Evolutionary conservation across 2,797 vertebrate genomes (phyloP), one percentile per base, ranked within the genome.

Genomic region (Jordanella pulchra): DNA sequence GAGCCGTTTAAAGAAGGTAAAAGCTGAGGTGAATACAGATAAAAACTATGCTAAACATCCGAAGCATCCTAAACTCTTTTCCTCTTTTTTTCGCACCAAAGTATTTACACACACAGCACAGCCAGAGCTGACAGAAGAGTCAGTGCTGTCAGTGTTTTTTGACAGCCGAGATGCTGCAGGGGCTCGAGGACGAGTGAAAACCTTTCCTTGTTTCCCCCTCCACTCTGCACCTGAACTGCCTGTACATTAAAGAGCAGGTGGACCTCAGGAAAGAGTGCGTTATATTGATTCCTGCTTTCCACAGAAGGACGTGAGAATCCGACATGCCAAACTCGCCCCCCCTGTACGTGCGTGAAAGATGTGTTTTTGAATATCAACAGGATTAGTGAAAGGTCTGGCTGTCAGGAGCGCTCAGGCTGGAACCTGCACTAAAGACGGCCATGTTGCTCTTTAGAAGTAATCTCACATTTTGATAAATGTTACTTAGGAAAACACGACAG

Each of bases 401-500:
- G 91, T 86, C 86, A 25, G 23, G 44, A 76, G 81, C 65, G 80
- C 66, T 86, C 84, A 79, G 81, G 81, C 73, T 76, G 87, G 74
- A 85, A 90, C 80, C 80, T 56, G 70, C 71, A 67, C 79, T 56
- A 78, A 82, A 71, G 84, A 58, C 28, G 77, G 80, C 79, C 1
- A 72, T 50, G 85, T 77, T 91, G 83, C 83, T 88, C 87, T 91
- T 90, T 84, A 86, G 88, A 87, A 75, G 81, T 50, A 80, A 91
- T 89, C 78, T 53, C 28, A 27, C 81, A 23, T 75, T 84, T 89
- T 90, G 88, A 92, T 87, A 84, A 92, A 90, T 90, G 89, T 89
- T 89, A 91, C 83, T 90, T 76, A 51, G 79, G 74, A 89, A 39
- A 84, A 91, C 90, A 84, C 63, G 91, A 92, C 89, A 90, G 88